These are phyloP conservation scores for Chrysolina haemoptera DNA, from an alignment of 2,888 invertebrate genomes.

Conservation along the genomic window DNA sequence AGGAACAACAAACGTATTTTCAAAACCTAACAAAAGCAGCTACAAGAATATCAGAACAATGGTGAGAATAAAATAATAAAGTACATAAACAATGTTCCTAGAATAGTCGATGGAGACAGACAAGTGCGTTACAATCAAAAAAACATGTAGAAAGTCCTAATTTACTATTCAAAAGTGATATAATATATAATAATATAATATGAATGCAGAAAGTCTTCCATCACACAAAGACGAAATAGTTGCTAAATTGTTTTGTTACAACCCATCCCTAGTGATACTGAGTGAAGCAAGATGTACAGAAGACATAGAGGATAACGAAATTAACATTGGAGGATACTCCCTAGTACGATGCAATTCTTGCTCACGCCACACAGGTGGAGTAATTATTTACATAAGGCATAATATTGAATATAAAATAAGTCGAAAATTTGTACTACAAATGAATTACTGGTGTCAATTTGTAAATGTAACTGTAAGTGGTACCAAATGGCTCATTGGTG, in stretches of 20 bases:
- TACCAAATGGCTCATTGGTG: too few relatives aligned
- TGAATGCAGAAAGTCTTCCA: constrained; percentile 3
- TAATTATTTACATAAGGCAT: constrained; percentile 13
- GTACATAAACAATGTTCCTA: constrained; percentile 18
- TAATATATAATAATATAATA: neutral
- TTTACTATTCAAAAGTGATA: too few relatives aligned
- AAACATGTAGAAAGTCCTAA: constrained; percentile 25
- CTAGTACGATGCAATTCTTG: constrained; percentile 22
- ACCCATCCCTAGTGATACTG: constrained; percentile 24
- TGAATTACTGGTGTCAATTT: too few relatives aligned
- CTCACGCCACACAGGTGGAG: neutral
- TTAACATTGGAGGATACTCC: constrained; percentile 18
- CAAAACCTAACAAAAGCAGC: constrained; percentile 17
- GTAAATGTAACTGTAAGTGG: too few relatives aligned
- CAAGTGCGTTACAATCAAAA: constrained; percentile 23
- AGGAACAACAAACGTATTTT: constrained; percentile 13
- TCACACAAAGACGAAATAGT: constrained; percentile 17
- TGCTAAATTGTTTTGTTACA: constrained; percentile 28
- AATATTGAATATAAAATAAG: too few relatives aligned
- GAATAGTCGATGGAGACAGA: constrained; percentile 20
- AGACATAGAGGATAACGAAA: constrained; percentile 19
- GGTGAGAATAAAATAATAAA: constrained; percentile 19
- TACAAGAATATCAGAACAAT: constrained; percentile 23
- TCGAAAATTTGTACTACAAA: too few relatives aligned
- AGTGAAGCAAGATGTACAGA: constrained; percentile 25